phyloP scores from a whole-genome alignment of 2,113 vertebrate species.

The Gadus macrocephalus region DNA sequence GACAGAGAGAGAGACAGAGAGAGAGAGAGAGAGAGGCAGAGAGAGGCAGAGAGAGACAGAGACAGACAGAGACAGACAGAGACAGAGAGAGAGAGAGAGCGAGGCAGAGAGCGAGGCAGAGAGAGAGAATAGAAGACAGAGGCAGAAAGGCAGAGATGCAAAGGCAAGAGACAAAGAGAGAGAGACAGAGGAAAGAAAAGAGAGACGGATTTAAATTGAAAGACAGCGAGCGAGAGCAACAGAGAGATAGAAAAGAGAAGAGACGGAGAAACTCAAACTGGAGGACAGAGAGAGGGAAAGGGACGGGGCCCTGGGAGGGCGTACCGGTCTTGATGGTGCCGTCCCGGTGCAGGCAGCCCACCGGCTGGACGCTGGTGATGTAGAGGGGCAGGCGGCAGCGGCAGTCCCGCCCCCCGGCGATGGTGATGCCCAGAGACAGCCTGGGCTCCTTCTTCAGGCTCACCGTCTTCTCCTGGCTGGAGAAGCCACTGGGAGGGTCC shows the following conservation, averaged over 20 bases:
- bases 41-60: too few species aligned
- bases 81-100: too few species aligned
- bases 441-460: slow-evolving; percentile 86
- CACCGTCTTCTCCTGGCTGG: slow-evolving; percentile 83
- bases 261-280: background rate
- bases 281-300: background rate
- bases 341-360: slow-evolving; percentile 86
- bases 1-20: too few species aligned
- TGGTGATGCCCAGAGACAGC: slow-evolving; percentile 88
- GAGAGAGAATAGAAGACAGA: too few species aligned
- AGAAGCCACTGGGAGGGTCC: slow-evolving; percentile 81
- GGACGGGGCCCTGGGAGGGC: background rate
- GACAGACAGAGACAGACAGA: too few species aligned
- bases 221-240: too few species aligned
- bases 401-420: slow-evolving; percentile 85
- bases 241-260: too few species aligned
- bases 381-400: slow-evolving; percentile 85
- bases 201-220: too few species aligned
- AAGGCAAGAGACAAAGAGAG: background rate
- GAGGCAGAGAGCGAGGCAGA: too few species aligned
- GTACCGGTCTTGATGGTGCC: slow-evolving; percentile 86
- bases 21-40: too few species aligned
- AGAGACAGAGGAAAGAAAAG: too few species aligned
- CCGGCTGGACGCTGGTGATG: slow-evolving; percentile 88
- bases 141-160: too few species aligned